Conservation (phyloP, 2,797 vertebrate genomes). For the Phyllotis vaccarum region DNA sequence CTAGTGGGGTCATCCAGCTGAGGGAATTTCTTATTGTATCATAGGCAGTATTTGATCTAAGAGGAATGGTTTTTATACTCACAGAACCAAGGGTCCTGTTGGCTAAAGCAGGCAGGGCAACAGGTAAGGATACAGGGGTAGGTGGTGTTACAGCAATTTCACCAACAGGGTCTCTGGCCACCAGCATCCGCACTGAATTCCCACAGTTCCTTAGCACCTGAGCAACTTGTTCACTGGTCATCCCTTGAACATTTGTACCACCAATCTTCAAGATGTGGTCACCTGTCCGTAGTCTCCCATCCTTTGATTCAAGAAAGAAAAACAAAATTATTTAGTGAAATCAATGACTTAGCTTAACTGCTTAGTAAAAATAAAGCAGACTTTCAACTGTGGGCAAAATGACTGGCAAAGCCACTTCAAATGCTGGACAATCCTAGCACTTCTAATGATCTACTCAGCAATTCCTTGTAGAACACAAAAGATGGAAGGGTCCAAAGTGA, state of each 20-base stretch:
- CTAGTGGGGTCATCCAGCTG: background rate
- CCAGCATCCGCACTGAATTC: constrained; percentile 92
- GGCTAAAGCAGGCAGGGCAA: constrained; percentile 85
- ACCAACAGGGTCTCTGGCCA: constrained; percentile 92
- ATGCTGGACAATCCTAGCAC: background rate
- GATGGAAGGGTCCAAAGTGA: background rate
- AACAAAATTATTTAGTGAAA: constrained; percentile 33
- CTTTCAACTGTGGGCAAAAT: constrained; percentile 30
- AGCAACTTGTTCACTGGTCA: constrained; percentile 96
- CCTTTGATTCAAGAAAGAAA: constrained; percentile 87
- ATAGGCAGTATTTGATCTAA: background rate
- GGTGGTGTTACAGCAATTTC: constrained; percentile 85
- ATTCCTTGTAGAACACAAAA: background rate
- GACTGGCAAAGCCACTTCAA: background rate
- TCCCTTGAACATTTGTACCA: constrained; percentile 92
- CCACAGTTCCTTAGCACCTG: constrained; percentile 96
- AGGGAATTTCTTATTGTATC: constrained; percentile 1
- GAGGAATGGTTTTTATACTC: constrained; percentile 79
- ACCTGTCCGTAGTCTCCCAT: constrained; percentile 95
- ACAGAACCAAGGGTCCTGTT: constrained; percentile 78
- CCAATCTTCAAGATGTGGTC: constrained; percentile 97
- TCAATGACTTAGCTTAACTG: background rate
- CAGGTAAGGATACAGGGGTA: constrained; percentile 89
- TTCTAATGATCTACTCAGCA: constrained; percentile 32
- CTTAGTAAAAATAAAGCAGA: background rate